phyloP scores from a whole-genome alignment of 2,113 vertebrate genomes.

The Struthidea cinerea region DNA sequence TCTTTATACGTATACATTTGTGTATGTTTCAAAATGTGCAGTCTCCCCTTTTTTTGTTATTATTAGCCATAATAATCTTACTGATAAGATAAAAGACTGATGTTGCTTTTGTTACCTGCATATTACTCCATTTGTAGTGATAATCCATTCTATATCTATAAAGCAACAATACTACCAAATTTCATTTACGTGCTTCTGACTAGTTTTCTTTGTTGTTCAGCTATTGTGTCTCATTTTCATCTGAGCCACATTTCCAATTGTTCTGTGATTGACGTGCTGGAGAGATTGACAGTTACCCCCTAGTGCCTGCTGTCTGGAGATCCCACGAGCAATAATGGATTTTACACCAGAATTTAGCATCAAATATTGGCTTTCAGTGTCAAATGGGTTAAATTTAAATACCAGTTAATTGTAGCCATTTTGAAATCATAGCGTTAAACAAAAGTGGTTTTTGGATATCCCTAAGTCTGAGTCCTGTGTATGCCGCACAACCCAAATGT shows the following conservation, averaged over 20 bases:
- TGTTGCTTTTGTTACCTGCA: neutral
- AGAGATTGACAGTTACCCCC: constrained; percentile 71
- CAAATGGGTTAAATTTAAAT: constrained; percentile 68
- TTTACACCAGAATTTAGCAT: constrained; percentile 67
- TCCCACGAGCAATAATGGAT: constrained; percentile 69
- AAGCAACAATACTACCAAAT: constrained; percentile 12
- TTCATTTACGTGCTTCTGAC: constrained; percentile 15
- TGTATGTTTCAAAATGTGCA: neutral
- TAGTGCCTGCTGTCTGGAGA: constrained; percentile 66
- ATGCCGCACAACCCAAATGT: neutral
- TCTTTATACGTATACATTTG: neutral
- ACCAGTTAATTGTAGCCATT: constrained; percentile 52
- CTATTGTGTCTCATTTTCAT: constrained; percentile 62
- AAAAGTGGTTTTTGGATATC: constrained; percentile 17
- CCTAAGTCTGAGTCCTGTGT: neutral
- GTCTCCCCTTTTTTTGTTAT: neutral
- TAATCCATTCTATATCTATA: neutral
- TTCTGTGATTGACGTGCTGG: constrained; percentile 48
- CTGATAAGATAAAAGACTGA: neutral
- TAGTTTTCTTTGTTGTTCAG: constrained; percentile 67
- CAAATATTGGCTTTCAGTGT: constrained; percentile 70
- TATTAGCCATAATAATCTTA: neutral
- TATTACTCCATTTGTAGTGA: neutral
- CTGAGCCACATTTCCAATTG: constrained; percentile 64
- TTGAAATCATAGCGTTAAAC: constrained; percentile 52